phyloP scores from a whole-genome alignment of 2,888 invertebrate species.

The Polymixis flavicincta region DNA sequence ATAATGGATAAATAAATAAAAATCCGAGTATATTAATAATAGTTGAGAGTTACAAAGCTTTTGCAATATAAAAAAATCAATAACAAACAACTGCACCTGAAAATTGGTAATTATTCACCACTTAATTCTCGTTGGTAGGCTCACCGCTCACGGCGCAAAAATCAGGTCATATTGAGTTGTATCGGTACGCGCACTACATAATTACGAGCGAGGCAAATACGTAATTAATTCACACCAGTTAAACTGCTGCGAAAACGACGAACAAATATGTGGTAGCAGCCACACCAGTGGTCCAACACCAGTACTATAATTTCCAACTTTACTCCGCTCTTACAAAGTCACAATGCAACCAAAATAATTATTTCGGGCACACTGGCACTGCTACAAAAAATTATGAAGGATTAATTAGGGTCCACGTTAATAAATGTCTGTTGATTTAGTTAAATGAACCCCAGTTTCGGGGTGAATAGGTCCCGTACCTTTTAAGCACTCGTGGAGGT shows the following conservation, averaged over 20 bases:
- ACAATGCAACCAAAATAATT: slow-evolving; percentile 72
- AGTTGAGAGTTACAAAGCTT: not conserved
- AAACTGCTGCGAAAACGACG: slow-evolving; percentile 66
- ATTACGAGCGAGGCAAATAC: slow-evolving; percentile 81
- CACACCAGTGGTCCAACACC: slow-evolving; percentile 10
- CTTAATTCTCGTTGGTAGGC: slow-evolving; percentile 65
- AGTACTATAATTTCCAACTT: slow-evolving; percentile 67
- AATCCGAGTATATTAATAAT: too few species aligned
- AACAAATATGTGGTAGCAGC: slow-evolving; percentile 72
- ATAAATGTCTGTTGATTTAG: slow-evolving; percentile 69
- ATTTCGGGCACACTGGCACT: slow-evolving; percentile 64
- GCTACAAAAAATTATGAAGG: slow-evolving; percentile 69
- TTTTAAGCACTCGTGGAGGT: slow-evolving; percentile 59
- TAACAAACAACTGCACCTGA: slow-evolving; percentile 36
- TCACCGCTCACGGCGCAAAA: slow-evolving; percentile 70
- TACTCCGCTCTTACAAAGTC: slow-evolving; percentile 60
- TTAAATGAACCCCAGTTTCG: slow-evolving; percentile 65
- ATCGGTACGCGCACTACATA: slow-evolving; percentile 76
- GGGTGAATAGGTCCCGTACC: slow-evolving; percentile 62
- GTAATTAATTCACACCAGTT: slow-evolving; percentile 83
- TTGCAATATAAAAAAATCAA: slow-evolving; percentile 38
- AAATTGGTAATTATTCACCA: slow-evolving; percentile 71
- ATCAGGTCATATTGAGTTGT: slow-evolving; percentile 81
- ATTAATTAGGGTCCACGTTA: slow-evolving; percentile 68
- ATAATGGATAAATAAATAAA: too few species aligned